Base-by-base conservation (phyloP, 2,113 vertebrate genomes). In the Peromyscus leucopus region DNA sequence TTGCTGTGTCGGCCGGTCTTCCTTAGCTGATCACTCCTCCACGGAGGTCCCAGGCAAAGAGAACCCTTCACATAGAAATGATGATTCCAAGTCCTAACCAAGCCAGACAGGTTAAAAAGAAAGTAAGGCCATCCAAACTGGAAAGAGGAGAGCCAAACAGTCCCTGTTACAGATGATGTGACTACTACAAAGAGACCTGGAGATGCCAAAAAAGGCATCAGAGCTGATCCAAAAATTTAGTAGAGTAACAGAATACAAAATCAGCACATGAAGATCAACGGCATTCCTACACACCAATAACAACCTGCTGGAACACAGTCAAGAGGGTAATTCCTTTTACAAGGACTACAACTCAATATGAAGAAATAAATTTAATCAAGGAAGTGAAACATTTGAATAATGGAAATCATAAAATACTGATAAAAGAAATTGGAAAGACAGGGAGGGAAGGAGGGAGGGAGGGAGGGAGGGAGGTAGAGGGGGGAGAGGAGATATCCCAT, bases 401-500 rank as follows among this genome's bases (percentile, higher is more conserved):
- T 4, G 31, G 48, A 80, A 71, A 61, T 57, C 59, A n/a, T n/a
- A 94, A 89, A 63, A 51, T 21, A 74, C 31, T 15, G 33, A 28
- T 61, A 67, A 69, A 78, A 65, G 72, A 55, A 42, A 76, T 2
- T 39, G 24, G 51, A 55, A 39, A 84, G 55, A 9, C 7, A 26
- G 1, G 22, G 0, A 33, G 4, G 15, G 0, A 57, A 9, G 48
- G 4, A 24, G 17, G 36, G 51, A 36, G 31, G 26, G 51, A 36
- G 31, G 5, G 42, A 76, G 42, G 15, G 26, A 78, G 15, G 24
- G 42, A 22, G 19, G 4, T n/a, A n/a, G n/a, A n/a, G n/a, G n/a
- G n/a, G 36, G 2, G 10, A 6, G 8, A 2, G n/a, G 12, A 1
- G 80, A 63, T 3, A 5, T 5, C 0, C 39, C 7, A 7, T 7